These are phyloP conservation scores for Netelia inedita DNA, from an alignment of 2,888 invertebrate species.

Conservation along the genomic window DNA sequence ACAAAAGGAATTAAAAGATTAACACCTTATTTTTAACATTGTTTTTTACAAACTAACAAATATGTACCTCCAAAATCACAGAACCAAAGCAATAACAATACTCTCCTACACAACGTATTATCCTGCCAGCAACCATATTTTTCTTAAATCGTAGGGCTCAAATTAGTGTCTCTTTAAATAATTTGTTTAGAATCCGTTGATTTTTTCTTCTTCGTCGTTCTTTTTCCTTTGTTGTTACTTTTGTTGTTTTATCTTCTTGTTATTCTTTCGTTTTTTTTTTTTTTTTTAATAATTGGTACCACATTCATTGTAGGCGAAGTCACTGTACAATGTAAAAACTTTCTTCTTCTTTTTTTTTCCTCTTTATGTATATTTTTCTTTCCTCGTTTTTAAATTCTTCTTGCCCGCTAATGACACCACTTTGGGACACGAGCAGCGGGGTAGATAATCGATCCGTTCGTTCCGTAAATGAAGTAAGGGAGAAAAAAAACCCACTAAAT, in stretches of 20 bases:
- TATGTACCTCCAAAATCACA: constrained; percentile 84
- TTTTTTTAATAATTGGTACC: constrained; percentile 68
- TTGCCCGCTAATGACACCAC: constrained; percentile 74
- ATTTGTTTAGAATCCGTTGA: constrained; percentile 55
- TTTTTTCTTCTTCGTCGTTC: constrained; percentile 23
- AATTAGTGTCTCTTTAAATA: constrained; percentile 75
- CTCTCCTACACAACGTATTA: constrained; percentile 79
- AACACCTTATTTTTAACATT: constrained; percentile 83
- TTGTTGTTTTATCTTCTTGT: constrained; percentile 14
- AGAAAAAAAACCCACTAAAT: constrained; percentile 79
- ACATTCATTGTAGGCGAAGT: constrained; percentile 83
- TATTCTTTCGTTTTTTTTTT: constrained; percentile 43
- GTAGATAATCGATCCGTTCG: constrained; percentile 77
- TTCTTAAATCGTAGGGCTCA: constrained; percentile 73
- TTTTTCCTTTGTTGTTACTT: constrained; percentile 22
- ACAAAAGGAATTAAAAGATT: constrained; percentile 82
- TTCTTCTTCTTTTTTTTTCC: constrained; percentile 71
- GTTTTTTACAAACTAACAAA: constrained; percentile 84
- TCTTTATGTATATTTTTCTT: constrained; percentile 54
- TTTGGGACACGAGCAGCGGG: constrained; percentile 79
- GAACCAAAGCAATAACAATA: constrained; percentile 84
- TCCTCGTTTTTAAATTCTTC: constrained; percentile 70
- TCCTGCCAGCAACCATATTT: constrained; percentile 78
- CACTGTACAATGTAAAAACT: constrained; percentile 85
- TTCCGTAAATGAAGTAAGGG: constrained; percentile 76